Conservation (phyloP, 1,140 invertebrate species). For the Drosophila miranda region DNA sequence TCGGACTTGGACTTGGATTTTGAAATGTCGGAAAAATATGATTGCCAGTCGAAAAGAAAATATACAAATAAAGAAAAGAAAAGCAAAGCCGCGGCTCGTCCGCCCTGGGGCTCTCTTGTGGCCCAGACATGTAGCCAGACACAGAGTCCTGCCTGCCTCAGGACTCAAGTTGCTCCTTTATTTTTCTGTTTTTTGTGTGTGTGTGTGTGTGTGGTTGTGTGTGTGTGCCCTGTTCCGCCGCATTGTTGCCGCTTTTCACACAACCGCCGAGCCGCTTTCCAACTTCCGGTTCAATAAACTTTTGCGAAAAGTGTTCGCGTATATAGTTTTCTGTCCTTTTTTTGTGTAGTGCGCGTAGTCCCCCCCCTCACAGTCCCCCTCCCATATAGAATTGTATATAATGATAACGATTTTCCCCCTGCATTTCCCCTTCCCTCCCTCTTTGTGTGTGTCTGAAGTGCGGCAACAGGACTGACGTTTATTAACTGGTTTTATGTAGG, state of each 20-base stretch:
- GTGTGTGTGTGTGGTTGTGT: too few species aligned
- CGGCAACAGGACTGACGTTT: conserved; percentile 57
- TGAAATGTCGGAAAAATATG: conserved; percentile 14
- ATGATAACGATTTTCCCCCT: conserved; percentile 68
- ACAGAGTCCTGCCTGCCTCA: not conserved
- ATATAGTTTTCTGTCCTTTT: conserved; percentile 51
- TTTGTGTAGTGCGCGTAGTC: conserved; percentile 4
- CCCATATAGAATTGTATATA: conserved; percentile 48
- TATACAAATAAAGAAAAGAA: conserved; percentile 7
- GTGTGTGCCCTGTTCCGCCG: not conserved
- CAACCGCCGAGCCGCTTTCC: conserved; percentile 31
- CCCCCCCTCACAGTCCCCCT: not conserved
- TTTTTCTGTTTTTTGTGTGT: not conserved
- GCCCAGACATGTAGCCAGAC: conserved; percentile 43
- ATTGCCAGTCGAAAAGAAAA: conserved; percentile 23
- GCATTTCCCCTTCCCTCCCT: conserved; percentile 53
- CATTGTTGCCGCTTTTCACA: conserved; percentile 66
- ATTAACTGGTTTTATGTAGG: conserved; percentile 55
- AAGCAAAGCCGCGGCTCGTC: conserved; percentile 1
- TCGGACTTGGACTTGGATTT: conserved; percentile 20
- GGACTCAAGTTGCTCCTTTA: conserved; percentile 7
- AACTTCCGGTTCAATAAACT: conserved; percentile 80
- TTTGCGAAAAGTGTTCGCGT: conserved; percentile 61
- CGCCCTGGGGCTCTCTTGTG: conserved; percentile 1
- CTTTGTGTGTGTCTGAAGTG: conserved; percentile 30